Evolutionary conservation across 2,888 invertebrate genomes (phyloP).

Genomic region (Heliconius charithonia): DNA sequence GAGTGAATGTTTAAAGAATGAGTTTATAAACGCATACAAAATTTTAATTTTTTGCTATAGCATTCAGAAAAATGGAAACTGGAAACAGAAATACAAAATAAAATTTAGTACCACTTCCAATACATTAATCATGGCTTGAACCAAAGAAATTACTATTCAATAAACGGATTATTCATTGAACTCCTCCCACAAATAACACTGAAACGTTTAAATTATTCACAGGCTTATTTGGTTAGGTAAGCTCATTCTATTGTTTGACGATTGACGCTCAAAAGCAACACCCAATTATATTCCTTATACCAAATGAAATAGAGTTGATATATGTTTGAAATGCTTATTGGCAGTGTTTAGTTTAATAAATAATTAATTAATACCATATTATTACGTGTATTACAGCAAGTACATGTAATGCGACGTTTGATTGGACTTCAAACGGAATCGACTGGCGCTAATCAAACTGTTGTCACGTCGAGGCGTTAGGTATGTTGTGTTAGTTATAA

Average conservation of each 20-base stretch:
- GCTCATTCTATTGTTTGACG: slow-evolving; percentile 19
- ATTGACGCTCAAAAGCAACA: not conserved
- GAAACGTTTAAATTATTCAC: slow-evolving; percentile 23
- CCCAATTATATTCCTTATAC: not conserved
- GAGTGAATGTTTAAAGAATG: too few relatives aligned
- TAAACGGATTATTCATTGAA: slow-evolving; percentile 16
- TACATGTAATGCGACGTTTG: slow-evolving; percentile 9
- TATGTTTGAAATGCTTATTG: not conserved
- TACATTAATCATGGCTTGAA: not conserved
- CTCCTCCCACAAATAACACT: slow-evolving; percentile 25
- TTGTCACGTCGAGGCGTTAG: slow-evolving; percentile 6
- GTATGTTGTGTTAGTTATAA: not conserved
- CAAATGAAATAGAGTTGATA: not conserved
- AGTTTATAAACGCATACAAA: too few relatives aligned
- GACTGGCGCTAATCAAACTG: slow-evolving; percentile 21
- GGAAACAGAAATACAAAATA: too few relatives aligned
- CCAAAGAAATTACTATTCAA: slow-evolving; percentile 15
- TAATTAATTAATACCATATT: slow-evolving; percentile 21
- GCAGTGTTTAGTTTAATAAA: slow-evolving; percentile 10
- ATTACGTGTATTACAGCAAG: slow-evolving; percentile 10
- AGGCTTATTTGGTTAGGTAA: slow-evolving; percentile 27
- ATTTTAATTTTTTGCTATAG: too few relatives aligned
- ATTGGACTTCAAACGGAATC: slow-evolving; percentile 24
- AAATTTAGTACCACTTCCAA: not conserved
- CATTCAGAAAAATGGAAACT: too few relatives aligned